A percentile compares a stretch with the other conserved stretches of the same genome.
phyloP scores from a whole-genome alignment of 2,797 vertebrate species.

The Pantherophis alleghaniensis region DNA sequence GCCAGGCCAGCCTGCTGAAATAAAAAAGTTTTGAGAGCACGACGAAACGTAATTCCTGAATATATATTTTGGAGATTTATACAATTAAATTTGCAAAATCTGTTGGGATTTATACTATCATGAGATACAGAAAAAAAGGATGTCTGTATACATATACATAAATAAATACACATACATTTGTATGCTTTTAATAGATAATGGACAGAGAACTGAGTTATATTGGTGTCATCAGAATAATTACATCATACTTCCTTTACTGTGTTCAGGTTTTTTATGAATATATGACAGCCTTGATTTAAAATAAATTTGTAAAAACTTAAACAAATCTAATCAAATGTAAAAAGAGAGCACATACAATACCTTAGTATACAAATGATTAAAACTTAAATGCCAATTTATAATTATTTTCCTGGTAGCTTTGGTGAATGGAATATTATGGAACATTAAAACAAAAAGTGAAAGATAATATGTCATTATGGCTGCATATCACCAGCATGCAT shows the following conservation, averaged over 20 bases:
- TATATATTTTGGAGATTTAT: conserved; percentile 3
- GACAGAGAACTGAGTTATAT: conserved; percentile 78
- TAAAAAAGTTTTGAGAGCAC: too few relatives aligned
- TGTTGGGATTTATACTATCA: neutral
- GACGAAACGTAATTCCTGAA: neutral
- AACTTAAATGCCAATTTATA: accelerated
- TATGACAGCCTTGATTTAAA: neutral
- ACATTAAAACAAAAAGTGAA: neutral
- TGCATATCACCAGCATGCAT: neutral
- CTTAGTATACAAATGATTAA: neutral
- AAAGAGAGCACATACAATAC: neutral
- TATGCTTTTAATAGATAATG: conserved; percentile 64
- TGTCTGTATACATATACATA: neutral
- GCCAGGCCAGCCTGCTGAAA: too few relatives aligned
- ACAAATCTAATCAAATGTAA: neutral
- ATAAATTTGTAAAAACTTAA: neutral
- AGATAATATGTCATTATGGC: neutral
- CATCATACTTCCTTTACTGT: neutral
- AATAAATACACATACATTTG: neutral
- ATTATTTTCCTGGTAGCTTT: neutral
- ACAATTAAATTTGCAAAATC: neutral
- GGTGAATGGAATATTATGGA: accelerated
- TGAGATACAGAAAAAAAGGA: neutral
- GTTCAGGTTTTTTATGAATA: neutral
- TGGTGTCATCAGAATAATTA: conserved; percentile 60